phyloP scores from a whole-genome alignment of 2,888 invertebrate genomes.

The Gymnoscelis rufifasciata region DNA sequence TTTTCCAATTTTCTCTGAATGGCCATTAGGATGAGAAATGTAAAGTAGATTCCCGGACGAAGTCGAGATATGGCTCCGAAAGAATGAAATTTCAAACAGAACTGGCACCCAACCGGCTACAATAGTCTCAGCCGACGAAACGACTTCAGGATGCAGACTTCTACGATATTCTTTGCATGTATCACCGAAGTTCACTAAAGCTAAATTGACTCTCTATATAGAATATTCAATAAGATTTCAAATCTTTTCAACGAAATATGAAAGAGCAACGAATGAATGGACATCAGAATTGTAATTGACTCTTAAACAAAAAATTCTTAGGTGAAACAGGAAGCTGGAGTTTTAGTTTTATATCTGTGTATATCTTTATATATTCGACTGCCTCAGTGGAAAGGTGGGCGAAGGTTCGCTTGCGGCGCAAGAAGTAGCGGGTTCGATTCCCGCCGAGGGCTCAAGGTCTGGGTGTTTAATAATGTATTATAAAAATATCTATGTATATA shows the following conservation, averaged over 20 bases:
- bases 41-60: slow-evolving; percentile 74
- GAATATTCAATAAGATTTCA: slow-evolving; percentile 18
- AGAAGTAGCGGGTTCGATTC: too few relatives aligned
- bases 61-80: slow-evolving; percentile 73
- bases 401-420: too few relatives aligned
- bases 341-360: too few relatives aligned
- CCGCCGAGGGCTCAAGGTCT: too few relatives aligned
- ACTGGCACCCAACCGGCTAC: slow-evolving; percentile 52
- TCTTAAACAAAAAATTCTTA: background rate
- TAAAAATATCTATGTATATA: too few relatives aligned
- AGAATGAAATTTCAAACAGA: slow-evolving; percentile 74
- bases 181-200: slow-evolving; percentile 30
- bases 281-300: background rate
- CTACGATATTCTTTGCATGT: slow-evolving; percentile 46
- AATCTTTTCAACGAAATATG: slow-evolving; percentile 2
- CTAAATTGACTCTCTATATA: slow-evolving; percentile 21
- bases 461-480: too few relatives aligned
- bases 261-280: too few relatives aligned
- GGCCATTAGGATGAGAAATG: slow-evolving; percentile 79
- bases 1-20: slow-evolving; percentile 78
- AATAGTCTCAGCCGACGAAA: slow-evolving; percentile 39
- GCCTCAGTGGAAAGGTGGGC: too few relatives aligned
- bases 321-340: background rate
- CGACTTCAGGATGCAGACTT: slow-evolving; percentile 49
- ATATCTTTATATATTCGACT: too few relatives aligned